phyloP scores from a whole-genome alignment of 2,113 vertebrate genomes.

The Marcusenius ussheri region DNA sequence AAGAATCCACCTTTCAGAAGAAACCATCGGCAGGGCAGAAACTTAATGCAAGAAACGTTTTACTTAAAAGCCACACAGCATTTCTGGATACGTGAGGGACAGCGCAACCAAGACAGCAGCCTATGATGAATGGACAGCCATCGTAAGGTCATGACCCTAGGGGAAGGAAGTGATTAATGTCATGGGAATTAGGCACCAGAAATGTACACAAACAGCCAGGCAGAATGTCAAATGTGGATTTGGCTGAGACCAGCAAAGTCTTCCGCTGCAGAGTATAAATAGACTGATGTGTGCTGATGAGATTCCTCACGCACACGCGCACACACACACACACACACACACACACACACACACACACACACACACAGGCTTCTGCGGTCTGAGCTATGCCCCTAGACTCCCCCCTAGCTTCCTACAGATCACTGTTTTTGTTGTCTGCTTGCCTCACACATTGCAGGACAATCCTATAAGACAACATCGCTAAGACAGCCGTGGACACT shows the following conservation, averaged over 20 bases:
- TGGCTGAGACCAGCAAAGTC: neutral
- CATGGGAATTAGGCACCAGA: constrained; percentile 17
- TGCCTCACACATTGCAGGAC: neutral
- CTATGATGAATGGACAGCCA: neutral
- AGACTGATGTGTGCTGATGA: neutral
- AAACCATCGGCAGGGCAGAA: neutral
- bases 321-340: neutral
- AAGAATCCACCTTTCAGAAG: neutral
- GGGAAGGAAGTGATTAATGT: constrained; percentile 11
- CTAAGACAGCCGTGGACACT: neutral
- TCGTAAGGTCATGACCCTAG: neutral
- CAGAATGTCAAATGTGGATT: constrained; percentile 4
- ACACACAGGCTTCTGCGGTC: neutral
- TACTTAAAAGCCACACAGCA: neutral
- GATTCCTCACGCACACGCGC: constrained; percentile 1
- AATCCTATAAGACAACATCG: neutral
- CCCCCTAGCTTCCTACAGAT: neutral
- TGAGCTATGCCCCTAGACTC: neutral
- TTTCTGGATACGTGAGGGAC: neutral
- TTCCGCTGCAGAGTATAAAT: constrained; percentile 18
- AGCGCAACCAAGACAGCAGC: neutral
- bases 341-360: neutral
- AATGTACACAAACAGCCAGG: constrained; percentile 16
- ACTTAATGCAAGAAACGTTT: neutral
- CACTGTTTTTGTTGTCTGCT: neutral